These are phyloP conservation scores for Agrochola litura DNA, from an alignment of 2,888 invertebrate species.

Conservation along the genomic window DNA sequence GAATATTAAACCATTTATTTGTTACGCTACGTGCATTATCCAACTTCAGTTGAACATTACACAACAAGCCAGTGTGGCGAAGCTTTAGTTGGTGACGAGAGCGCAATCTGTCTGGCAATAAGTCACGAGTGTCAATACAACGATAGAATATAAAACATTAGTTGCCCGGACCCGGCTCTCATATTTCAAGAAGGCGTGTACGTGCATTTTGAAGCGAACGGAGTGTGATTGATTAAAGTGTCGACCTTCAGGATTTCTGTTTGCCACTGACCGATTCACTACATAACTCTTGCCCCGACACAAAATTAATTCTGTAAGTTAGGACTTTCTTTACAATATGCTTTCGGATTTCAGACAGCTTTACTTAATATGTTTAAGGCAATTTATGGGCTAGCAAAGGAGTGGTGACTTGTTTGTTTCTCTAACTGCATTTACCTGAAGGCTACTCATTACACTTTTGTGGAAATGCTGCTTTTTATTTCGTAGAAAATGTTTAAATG, in stretches of 20 bases:
- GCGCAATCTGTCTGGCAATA: constrained; percentile 82
- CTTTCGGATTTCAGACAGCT: constrained; percentile 37
- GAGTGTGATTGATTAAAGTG: constrained; percentile 85
- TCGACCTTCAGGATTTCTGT: constrained; percentile 75
- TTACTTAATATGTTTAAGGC: constrained; percentile 25
- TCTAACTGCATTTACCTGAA: background rate
- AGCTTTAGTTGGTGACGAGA: constrained; percentile 51
- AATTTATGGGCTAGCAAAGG: constrained; percentile 9
- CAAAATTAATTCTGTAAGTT: constrained; percentile 54
- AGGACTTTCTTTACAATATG: constrained; percentile 33
- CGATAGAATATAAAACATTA: constrained; percentile 86
- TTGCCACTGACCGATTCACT: constrained; percentile 65
- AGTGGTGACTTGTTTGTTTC: constrained; percentile 1
- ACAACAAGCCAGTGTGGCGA: constrained; percentile 37
- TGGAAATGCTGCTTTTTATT: background rate
- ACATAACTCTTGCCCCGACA: constrained; percentile 53
- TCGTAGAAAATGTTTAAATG: background rate
- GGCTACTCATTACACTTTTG: background rate
- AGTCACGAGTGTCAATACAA: constrained; percentile 86
- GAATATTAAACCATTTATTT: constrained; percentile 56
- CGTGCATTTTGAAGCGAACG: constrained; percentile 79
- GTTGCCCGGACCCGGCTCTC: constrained; percentile 78
- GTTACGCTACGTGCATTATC: constrained; percentile 46
- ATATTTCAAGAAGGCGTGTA: constrained; percentile 82
- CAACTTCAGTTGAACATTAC: constrained; percentile 41